A percentile compares a stretch with the other conserved stretches of the same genome.
phyloP scores from a whole-genome alignment of 2,113 vertebrate genomes.

The Ceyx melanurus region DNA sequence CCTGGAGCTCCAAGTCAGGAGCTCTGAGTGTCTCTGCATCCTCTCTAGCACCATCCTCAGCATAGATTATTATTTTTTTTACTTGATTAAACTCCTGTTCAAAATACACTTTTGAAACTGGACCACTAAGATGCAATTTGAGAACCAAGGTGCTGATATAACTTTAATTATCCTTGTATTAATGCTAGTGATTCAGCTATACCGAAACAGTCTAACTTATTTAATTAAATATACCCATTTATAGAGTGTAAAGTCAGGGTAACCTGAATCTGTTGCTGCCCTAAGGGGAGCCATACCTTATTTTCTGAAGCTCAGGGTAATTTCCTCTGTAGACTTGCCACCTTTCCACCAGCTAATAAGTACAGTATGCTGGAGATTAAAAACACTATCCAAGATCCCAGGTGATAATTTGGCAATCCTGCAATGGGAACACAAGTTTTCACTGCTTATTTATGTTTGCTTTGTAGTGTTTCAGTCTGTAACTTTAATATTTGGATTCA shows the following conservation, averaged over 20 bases:
- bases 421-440: background rate
- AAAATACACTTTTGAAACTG: background rate
- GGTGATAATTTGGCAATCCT: constrained; percentile 56
- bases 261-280: constrained; percentile 17
- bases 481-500: background rate
- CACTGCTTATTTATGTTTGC: constrained; percentile 16
- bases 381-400: background rate
- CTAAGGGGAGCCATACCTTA: constrained; percentile 25
- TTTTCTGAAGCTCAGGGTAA: constrained; percentile 54
- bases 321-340: constrained; percentile 3
- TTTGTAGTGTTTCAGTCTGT: background rate
- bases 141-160: background rate
- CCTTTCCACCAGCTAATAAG: constrained; percentile 12
- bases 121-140: background rate
- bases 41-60: background rate
- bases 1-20: background rate
- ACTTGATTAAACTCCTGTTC: background rate
- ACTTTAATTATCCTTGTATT: background rate
- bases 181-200: background rate
- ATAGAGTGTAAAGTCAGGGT: background rate
- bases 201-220: background rate
- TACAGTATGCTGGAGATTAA: constrained; percentile 40
- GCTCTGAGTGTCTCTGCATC: background rate
- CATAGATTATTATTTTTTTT: background rate
- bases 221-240: constrained; percentile 22